phyloP scores from a whole-genome alignment of 2,113 vertebrate genomes.

The Microcebus griseorufus region DNA sequence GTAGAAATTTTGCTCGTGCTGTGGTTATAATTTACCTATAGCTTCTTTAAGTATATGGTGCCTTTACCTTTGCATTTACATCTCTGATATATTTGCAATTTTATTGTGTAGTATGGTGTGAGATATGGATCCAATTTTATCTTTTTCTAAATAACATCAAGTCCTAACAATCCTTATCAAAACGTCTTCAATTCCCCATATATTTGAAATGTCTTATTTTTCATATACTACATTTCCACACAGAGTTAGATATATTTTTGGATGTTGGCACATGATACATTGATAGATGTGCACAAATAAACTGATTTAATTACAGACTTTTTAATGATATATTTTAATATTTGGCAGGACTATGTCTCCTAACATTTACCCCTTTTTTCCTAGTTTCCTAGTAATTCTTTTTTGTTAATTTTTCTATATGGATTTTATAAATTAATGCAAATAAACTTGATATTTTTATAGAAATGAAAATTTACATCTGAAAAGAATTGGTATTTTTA shows the following conservation, averaged over 20 bases:
- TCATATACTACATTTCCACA: neutral
- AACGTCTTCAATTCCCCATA: neutral
- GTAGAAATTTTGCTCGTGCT: neutral
- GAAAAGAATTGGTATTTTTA: neutral
- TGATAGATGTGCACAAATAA: neutral
- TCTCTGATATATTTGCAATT: neutral
- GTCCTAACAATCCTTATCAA: neutral
- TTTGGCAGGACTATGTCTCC: neutral
- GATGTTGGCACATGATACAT: neutral
- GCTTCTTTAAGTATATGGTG: neutral
- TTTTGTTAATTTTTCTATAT: neutral
- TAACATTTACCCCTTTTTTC: neutral
- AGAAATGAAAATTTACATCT: conserved; percentile 16
- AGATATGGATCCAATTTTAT: neutral
- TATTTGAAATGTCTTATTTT: neutral
- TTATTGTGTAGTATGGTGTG: neutral
- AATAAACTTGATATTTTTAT: neutral
- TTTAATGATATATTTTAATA: neutral
- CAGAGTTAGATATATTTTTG: neutral
- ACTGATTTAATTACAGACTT: neutral
- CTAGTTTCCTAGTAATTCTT: neutral
- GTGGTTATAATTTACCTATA: neutral
- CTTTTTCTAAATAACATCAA: neutral
- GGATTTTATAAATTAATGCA: neutral
- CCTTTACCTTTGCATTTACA: neutral